A percentile compares a stretch with the other conserved stretches of the same genome.
phyloP scores from a whole-genome alignment of 2,888 invertebrate genomes.

The Eustalomyia histrio region DNA sequence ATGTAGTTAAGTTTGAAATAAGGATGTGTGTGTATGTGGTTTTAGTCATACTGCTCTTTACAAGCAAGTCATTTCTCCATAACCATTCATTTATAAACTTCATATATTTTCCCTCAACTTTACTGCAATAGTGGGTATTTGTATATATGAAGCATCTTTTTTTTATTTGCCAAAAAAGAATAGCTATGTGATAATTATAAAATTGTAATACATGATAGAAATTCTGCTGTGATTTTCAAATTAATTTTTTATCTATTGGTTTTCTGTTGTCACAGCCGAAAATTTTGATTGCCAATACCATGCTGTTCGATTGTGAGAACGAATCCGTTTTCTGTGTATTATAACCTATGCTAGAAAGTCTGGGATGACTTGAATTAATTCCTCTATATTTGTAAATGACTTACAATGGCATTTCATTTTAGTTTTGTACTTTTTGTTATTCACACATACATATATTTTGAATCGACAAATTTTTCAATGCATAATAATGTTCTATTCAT shows the following conservation, averaged over 20 bases:
- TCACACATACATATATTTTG: neutral
- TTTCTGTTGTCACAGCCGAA: too few relatives aligned
- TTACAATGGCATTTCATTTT: slow-evolving; percentile 13
- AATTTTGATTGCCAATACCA: too few relatives aligned
- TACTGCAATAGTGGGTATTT: neutral
- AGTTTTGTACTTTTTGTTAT: neutral
- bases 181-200: too few relatives aligned
- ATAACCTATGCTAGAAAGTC: too few relatives aligned
- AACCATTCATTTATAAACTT: slow-evolving; percentile 47
- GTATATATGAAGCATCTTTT: neutral
- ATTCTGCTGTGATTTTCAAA: too few relatives aligned
- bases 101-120: slow-evolving; percentile 39
- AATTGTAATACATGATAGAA: too few relatives aligned
- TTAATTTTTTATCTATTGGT: too few relatives aligned
- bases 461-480: too few relatives aligned
- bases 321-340: too few relatives aligned
- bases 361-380: too few relatives aligned
- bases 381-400: slow-evolving; percentile 1
- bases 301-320: too few relatives aligned
- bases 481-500: neutral
- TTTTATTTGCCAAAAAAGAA: neutral
- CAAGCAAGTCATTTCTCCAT: neutral
- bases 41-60: neutral
- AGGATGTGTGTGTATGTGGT: neutral
- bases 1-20: neutral